Base-by-base conservation (phyloP, 2,888 invertebrate genomes). In the Lycophotia porphyrea region DNA sequence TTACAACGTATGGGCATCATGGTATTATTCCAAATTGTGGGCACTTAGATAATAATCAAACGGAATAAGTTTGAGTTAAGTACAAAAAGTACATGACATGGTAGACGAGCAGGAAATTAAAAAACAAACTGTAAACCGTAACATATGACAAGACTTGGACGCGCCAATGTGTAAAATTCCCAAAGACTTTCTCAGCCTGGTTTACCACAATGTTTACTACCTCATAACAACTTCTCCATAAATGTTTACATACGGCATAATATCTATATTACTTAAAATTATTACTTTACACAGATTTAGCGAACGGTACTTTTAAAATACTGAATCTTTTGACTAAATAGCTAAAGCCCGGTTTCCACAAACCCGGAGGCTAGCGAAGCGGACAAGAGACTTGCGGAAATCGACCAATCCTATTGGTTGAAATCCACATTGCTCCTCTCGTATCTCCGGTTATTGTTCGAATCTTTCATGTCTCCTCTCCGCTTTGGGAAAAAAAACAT, bases 101-200 rank as follows among this genome's bases (percentile, higher is more conserved):
- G 21, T 44, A 61, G 2, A 63, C 15, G n/a, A 21, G 5, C n/a
- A 5, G 21, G 7, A 70, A 44, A 47, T 61, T 5, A 34, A 42
- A 9, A 44, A 36, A 36, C n/a, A 24, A 21, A 55, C 27, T 15
- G 31, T 31, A n/a, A 39, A 49, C 31, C n/a, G 11, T n/a, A 58
- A 9, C n/a, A n/a, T n/a, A n/a, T 13, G 34, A 39, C 24, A 13
- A 7, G 7, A n/a, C 9, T 44, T 31, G 5, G 31, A 31, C 31
- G 21, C 13, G 18, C 9, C 24, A 72, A 66, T 60, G 34, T 49
- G 60, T 76, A 24, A 49, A 34, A 75, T 66, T 60, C 47, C 42
- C 67, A 1, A 34, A 34, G 47, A 60, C 49, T 75, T 65, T 24
- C 58, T 34, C 15, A 58, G 21, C 31, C 2, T 18, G 15, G 2